These are phyloP conservation scores for Pocota personata DNA, from an alignment of 2,888 invertebrate genomes.

Conservation along the genomic window DNA sequence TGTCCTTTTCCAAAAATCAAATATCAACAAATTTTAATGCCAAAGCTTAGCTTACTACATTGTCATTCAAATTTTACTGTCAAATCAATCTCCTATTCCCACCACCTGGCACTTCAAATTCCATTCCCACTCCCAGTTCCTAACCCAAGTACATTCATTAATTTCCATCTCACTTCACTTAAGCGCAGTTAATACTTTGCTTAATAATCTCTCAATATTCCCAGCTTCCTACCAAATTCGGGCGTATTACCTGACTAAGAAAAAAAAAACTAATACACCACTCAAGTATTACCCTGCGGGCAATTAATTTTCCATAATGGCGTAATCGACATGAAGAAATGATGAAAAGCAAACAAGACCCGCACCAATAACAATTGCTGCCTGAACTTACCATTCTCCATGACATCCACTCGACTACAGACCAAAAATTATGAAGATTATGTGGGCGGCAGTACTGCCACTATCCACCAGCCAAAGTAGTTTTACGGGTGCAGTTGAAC, in stretches of 20 bases:
- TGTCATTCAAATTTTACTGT: constrained; percentile 9
- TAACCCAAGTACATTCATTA: constrained; percentile 14
- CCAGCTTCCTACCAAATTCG: constrained; percentile 67
- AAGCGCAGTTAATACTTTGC: constrained; percentile 24
- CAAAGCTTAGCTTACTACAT: neutral
- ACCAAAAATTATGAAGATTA: constrained; percentile 69
- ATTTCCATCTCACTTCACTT: constrained; percentile 22
- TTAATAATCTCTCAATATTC: constrained; percentile 53
- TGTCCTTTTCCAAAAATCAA: neutral
- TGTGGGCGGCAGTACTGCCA: constrained; percentile 59
- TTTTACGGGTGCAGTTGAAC: constrained; percentile 67
- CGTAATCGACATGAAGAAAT: constrained; percentile 69
- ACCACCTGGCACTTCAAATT: neutral
- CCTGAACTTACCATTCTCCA: constrained; percentile 13
- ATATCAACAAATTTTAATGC: neutral
- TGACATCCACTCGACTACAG: constrained; percentile 52
- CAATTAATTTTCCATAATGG: constrained; percentile 72
- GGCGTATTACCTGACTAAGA: constrained; percentile 27
- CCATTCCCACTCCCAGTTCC: constrained; percentile 39
- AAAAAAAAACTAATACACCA: constrained; percentile 32
- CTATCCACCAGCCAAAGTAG: constrained; percentile 9
- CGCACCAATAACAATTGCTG: neutral
- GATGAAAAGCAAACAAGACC: constrained; percentile 66
- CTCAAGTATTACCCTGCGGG: constrained; percentile 60
- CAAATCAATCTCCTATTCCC: neutral